A percentile compares a stretch with the other conserved stretches of the same genome.
Conservation (phyloP, 1,140 invertebrate species). For the Sinella curviseta region DNA sequence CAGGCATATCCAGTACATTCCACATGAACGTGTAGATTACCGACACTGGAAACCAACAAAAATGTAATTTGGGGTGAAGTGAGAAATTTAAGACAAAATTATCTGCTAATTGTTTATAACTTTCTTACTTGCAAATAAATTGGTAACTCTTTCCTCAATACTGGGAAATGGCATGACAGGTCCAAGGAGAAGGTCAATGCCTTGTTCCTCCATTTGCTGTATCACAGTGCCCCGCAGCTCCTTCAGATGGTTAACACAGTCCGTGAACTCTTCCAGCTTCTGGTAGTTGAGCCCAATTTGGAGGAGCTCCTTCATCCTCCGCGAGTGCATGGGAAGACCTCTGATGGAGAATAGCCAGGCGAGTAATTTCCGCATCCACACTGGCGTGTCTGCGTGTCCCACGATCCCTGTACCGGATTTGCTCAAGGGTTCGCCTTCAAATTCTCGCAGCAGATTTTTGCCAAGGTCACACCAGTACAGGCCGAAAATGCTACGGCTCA, state of each 20-base stretch:
- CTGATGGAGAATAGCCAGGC: not conserved
- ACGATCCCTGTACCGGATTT: constrained; percentile 1
- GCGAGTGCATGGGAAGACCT: not conserved
- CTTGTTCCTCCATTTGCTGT: not conserved
- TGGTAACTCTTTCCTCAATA: not conserved
- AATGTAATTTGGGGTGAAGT: not conserved
- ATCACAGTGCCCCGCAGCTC: constrained; percentile 24
- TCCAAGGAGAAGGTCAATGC: constrained; percentile 30
- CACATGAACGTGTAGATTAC: constrained; percentile 51
- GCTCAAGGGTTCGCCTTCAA: constrained; percentile 17
- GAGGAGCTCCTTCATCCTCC: not conserved
- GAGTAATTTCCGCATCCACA: not conserved
- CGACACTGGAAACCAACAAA: not conserved
- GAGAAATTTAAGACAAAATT: not conserved
- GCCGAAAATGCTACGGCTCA: constrained; percentile 22
- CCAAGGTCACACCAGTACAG: constrained; percentile 9
- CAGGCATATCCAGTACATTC: constrained; percentile 53
- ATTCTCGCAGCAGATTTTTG: constrained; percentile 2
- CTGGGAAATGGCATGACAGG: constrained; percentile 36
- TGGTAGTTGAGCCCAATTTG: not conserved
- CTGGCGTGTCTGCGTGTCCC: not conserved
- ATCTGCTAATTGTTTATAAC: not conserved
- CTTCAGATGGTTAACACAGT: constrained; percentile 12
- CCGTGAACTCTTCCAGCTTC: constrained; percentile 11
- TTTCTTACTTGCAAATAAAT: constrained; percentile 19